phyloP scores from a whole-genome alignment of 1,140 invertebrate genomes.

The Amyelois transitella region DNA sequence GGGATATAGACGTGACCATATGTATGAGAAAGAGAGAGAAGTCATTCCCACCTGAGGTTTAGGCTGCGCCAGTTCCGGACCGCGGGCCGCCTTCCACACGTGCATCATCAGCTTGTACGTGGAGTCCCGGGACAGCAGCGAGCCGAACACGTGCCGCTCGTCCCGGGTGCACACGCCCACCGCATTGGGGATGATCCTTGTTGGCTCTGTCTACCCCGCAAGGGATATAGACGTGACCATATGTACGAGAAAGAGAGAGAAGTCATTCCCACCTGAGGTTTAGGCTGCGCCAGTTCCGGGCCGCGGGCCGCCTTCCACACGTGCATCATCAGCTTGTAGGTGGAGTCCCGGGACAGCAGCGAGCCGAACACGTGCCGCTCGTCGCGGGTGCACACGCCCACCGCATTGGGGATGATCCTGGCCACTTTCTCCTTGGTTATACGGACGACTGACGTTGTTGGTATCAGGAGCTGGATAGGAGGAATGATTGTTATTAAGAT shows the following conservation, averaged over 20 bases:
- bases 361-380: constrained; percentile 94
- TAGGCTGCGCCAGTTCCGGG: constrained; percentile 42
- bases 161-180: constrained; percentile 89
- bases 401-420: constrained; percentile 92
- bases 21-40: too few species aligned
- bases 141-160: constrained; percentile 92
- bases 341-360: constrained; percentile 89
- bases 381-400: constrained; percentile 87
- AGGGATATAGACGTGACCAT: too few species aligned
- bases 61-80: constrained; percentile 38
- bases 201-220: too few species aligned
- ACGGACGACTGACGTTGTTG: constrained; percentile 85
- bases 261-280: constrained; percentile 46
- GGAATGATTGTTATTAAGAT: too few species aligned
- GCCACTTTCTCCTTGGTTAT: constrained; percentile 95
- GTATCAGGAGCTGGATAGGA: constrained; percentile 82
- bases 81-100: constrained; percentile 77
- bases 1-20: too few species aligned
- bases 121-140: constrained; percentile 89
- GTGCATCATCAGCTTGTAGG: constrained; percentile 88
- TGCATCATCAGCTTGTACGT: constrained; percentile 89
- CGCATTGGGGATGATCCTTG: constrained; percentile 94
- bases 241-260: too few species aligned
- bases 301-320: constrained; percentile 77
- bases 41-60: constrained; percentile 42